Evolutionary conservation across 2,888 invertebrate genomes (phyloP), one percentile per base, ranked within the genome.

Genomic region (Vanessa cardui): DNA sequence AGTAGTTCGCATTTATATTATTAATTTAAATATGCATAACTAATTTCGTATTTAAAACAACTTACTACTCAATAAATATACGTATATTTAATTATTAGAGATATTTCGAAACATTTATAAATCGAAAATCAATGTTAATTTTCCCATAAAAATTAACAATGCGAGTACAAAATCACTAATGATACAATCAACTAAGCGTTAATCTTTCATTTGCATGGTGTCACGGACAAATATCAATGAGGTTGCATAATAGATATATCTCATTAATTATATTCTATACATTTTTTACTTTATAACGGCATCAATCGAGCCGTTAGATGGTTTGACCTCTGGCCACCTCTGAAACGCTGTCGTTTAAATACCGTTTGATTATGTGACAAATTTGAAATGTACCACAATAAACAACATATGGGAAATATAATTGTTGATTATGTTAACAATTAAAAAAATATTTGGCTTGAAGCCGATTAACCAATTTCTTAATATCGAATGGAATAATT

Each of bases 191-290:
- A 16, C 16, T 16, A 20, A 18, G 39, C 45, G 33, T 16, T 8
- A 33, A 18, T 50, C 45, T 59, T 33, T 54, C 59, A 68, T 68
- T 64, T 54, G 20, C 60, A 68, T 58, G 16, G 45, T 68, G 64
- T 64, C 68, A 68, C 16, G 68, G 68, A 33, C 64, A 44, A 9
- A 20, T 12, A 45, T 64, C 31, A 64, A 39, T 61, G 44, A 18
- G 47, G 16, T 59, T 58, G 39, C 39, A 58, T 31, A 52, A 58
- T 15, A 50, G 16, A 50, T 33, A 60, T 18, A 33, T 46, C 60
- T 60, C n/a, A 50, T 52, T 44, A 59, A 45, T 64, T 54, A 61
- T 56, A 33, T 56, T n/a, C 33, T 46, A 46, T n/a, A 39, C 9
- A 9, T 39, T 39, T 39, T 39, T 39, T 26, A 39, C 39, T 39